phyloP scores from a whole-genome alignment of 53 echinoderm and acorn worm species.

The Echinometra lucunter region DNA sequence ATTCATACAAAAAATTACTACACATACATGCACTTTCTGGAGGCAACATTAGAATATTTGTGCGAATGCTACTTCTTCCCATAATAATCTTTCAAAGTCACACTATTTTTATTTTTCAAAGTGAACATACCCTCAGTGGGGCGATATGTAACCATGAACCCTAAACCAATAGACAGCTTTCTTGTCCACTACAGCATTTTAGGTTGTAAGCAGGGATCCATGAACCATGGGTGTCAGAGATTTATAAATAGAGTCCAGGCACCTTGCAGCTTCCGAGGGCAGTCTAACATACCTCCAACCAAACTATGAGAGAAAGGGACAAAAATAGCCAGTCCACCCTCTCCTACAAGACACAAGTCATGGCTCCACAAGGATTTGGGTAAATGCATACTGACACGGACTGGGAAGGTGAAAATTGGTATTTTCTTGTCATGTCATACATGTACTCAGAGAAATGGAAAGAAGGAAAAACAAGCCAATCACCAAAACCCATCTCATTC shows the following conservation, averaged over 20 bases:
- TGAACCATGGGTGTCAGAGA: neutral
- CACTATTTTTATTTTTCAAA: neutral
- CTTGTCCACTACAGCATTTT: neutral
- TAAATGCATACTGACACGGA: neutral
- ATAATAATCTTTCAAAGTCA: neutral
- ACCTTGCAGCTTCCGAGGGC: slow-evolving; percentile 2
- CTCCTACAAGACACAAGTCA: neutral
- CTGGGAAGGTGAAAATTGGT: neutral
- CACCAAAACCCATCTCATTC: too few relatives aligned
- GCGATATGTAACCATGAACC: neutral
- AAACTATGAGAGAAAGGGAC: neutral
- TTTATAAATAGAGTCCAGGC: slow-evolving; percentile 37
- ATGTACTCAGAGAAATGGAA: neutral
- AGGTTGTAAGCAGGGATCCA: neutral
- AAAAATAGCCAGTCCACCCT: slow-evolving; percentile 11
- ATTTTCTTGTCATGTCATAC: neutral
- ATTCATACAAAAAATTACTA: too few relatives aligned
- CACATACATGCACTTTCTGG: too few relatives aligned
- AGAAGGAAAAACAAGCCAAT: too few relatives aligned
- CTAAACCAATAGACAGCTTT: neutral
- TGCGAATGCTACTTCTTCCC: neutral
- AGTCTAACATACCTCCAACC: neutral
- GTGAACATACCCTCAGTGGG: neutral
- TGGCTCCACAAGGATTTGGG: neutral
- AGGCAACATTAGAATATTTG: neutral